Evolutionary conservation across 2,888 invertebrate species (phyloP).

Genomic region (Leptinotarsa rubiginosa): DNA sequence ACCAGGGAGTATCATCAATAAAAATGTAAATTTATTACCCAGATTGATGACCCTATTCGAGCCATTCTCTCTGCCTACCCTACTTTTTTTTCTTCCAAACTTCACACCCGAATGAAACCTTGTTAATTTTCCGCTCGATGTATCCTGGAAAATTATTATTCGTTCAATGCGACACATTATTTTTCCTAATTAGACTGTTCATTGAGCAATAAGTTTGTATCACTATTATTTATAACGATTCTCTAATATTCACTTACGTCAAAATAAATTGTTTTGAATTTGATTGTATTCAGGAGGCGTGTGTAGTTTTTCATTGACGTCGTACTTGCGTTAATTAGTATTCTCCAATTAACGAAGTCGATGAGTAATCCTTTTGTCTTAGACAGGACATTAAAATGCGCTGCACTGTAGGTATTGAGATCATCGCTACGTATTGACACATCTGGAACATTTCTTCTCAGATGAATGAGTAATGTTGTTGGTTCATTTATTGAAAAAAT

Average conservation of each 20-base stretch:
- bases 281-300: slow-evolving; percentile 41
- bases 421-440: slow-evolving; percentile 38
- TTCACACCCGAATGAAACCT: background rate
- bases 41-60: background rate
- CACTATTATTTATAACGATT: slow-evolving; percentile 42
- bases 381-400: slow-evolving; percentile 32
- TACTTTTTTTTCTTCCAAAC: background rate
- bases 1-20: background rate
- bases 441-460: slow-evolving; percentile 29
- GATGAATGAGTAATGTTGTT: slow-evolving; percentile 3
- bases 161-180: background rate
- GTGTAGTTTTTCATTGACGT: slow-evolving; percentile 39
- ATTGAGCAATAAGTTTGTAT: slow-evolving; percentile 31
- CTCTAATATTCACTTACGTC: slow-evolving; percentile 32
- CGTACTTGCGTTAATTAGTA: slow-evolving; percentile 15
- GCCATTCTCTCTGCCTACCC: background rate
- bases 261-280: slow-evolving; percentile 22
- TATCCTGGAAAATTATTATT: slow-evolving; percentile 8
- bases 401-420: slow-evolving; percentile 37
- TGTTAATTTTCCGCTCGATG: slow-evolving; percentile 19
- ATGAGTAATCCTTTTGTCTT: slow-evolving; percentile 27
- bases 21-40: slow-evolving; percentile 9
- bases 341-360: slow-evolving; percentile 13
- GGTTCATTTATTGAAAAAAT: background rate
- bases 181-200: slow-evolving; percentile 17